Evolutionary conservation across 2,888 invertebrate species (phyloP), one percentile per base, ranked within the genome.

Genomic region (Automeris io): DNA sequence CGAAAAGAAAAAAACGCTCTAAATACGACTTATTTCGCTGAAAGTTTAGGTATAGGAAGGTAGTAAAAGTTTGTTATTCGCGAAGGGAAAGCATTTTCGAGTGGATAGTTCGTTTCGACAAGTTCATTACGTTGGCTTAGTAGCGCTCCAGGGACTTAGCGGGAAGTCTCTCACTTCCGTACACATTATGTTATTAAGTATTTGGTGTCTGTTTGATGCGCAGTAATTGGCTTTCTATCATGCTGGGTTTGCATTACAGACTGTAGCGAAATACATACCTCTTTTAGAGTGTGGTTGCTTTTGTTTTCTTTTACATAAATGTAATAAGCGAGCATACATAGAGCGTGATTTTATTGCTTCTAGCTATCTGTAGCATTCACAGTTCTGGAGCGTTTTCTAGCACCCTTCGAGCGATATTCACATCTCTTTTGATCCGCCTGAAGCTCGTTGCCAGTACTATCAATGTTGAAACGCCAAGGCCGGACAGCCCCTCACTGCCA

Each of bases 71-170:
- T 13, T 13, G 2, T n/a, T n/a, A 8, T 13, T n/a, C 16, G 29
- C 8, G 29, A 29, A 13, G n/a, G 29, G 7, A 16, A n/a, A 16
- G 29, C 16, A 8, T 29, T 29, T 16, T n/a, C 29, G 29, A 29
- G 29, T 29, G 29, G 29, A 29, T 29, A 4, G 29, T n/a, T 29
- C 29, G 16, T 16, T 29, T 29, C 29, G 29, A 29, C 29, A 29
- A 16, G 29, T 29, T 29, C 29, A 29, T 29, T 29, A 29, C 29
- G 29, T n/a, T 16, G 29, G 29, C 29, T 29, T 29, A 29, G 29
- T 29, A n/a, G 8, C 29, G 16, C 29, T 29, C 29, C n/a, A 16
- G 29, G 26, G n/a, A 16, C 29, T 29, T 29, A 29, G 29, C 29
- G 29, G 29, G 29, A 16, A n/a, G 29, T 13, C 29, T 2, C 13